Evolutionary conservation across 2,797 vertebrate genomes (phyloP), one percentile per base, ranked within the genome.

Genomic region (Diplodus sargus): DNA sequence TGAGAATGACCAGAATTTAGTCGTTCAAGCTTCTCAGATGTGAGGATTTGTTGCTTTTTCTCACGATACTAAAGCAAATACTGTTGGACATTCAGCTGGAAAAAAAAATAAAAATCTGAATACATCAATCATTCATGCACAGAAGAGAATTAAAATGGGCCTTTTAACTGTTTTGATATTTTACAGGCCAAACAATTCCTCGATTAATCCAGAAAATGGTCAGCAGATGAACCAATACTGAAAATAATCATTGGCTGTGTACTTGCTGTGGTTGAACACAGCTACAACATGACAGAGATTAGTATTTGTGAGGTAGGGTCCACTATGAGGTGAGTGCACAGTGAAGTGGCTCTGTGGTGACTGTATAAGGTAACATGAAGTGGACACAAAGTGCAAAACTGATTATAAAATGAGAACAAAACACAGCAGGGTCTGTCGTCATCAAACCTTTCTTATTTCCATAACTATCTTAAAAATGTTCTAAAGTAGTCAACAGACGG

Each of bases 261-360:
- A 28, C 47, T 18, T 58, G 59, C 30, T 60, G 34, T 51, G 83
- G 61, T 43, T 64, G 54, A 76, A 47, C 30, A 30, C 52, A 54
- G 23, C 58, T 63, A 39, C 66, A 57, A 49, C 67, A 20, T 64
- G 61, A 59, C 47, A 59, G 62, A 68, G 69, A 68, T 59, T 7
- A 72, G 51, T 66, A 61, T 74, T 65, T 54, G 82, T 88, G 90
- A 91, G 87, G 87, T 89, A 91, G 81, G 70, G 65, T 76, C 79
- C 66, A 85, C 57, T 11, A 20, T 45, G 69, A n/a, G 34, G 52
- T 62, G 67, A 65, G 63, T 51, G 70, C 64, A 22, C 76, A 72
- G 30, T 75, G 25, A 18, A 17, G 42, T 57, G 58, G 22, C 48
- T 77, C 47, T 63, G 45, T n/a, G 45, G 7, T 60, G 14, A 60